A percentile compares a stretch with the other conserved stretches of the same genome.
Conservation (phyloP, 2,888 invertebrate species). For the Nymphalis polychloros region DNA sequence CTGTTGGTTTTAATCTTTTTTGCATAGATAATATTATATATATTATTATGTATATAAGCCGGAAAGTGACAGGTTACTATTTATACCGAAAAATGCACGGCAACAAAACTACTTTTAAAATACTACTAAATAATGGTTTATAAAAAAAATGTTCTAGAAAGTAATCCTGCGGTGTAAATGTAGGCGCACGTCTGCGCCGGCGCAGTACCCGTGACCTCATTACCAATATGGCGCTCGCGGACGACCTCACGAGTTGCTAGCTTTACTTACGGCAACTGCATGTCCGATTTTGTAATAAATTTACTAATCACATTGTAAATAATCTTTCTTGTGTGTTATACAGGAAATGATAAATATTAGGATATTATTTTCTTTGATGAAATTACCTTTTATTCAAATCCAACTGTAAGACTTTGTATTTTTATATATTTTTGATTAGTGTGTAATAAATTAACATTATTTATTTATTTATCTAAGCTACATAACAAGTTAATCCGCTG, state of each 20-base stretch:
- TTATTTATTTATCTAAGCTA: too few relatives aligned
- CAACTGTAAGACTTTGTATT: too few relatives aligned
- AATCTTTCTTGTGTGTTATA: background rate
- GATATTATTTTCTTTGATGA: too few relatives aligned
- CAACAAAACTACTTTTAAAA: background rate
- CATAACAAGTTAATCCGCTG: too few relatives aligned
- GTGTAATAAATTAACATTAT: too few relatives aligned
- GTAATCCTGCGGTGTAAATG: conserved; percentile 18
- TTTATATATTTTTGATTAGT: too few relatives aligned
- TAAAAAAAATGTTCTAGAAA: conserved; percentile 25
- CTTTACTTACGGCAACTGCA: conserved; percentile 19
- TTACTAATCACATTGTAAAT: conserved; percentile 12
- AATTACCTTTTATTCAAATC: too few relatives aligned
- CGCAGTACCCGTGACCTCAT: conserved; percentile 70
- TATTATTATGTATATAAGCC: too few relatives aligned
- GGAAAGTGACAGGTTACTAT: too few relatives aligned
- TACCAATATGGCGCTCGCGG: conserved; percentile 62
- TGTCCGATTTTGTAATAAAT: conserved; percentile 9
- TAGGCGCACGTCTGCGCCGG: conserved; percentile 49
- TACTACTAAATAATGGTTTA: background rate
- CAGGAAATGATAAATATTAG: background rate
- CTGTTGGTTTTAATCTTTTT: too few relatives aligned
- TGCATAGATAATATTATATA: too few relatives aligned
- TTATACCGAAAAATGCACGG: too few relatives aligned
- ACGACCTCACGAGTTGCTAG: conserved; percentile 53